Evolutionary conservation across 2,113 vertebrate species (phyloP).

Genomic region (Poeciliopsis retropinna): DNA sequence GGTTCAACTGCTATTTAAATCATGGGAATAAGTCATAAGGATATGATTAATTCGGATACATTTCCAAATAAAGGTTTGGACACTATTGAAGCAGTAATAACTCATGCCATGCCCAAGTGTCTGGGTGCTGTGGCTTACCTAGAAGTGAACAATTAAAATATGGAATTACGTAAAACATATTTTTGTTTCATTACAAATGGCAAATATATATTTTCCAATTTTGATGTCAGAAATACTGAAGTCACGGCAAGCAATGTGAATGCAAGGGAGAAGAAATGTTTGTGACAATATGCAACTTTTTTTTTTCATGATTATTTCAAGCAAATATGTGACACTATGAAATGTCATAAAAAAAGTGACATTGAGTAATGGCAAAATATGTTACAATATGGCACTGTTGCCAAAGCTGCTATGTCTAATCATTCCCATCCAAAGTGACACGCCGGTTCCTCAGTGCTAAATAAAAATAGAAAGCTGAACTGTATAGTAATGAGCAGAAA

Average conservation of each 20-base stretch:
- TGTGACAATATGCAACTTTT: conserved; percentile 22
- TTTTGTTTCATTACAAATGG: background rate
- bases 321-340: conserved; percentile 57
- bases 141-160: background rate
- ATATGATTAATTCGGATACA: background rate
- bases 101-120: background rate
- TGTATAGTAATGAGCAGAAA: conserved; percentile 69
- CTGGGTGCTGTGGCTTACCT: background rate
- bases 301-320: conserved; percentile 39
- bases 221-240: background rate
- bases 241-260: conserved; percentile 4
- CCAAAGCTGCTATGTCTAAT: conserved; percentile 58
- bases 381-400: conserved; percentile 51
- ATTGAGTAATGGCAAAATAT: conserved; percentile 70
- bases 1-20: background rate
- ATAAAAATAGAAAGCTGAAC: conserved; percentile 68
- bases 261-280: conserved; percentile 11
- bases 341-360: conserved; percentile 65
- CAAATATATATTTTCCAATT: background rate
- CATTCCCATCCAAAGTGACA: conserved; percentile 56
- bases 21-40: background rate
- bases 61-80: background rate
- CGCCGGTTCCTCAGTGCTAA: conserved; percentile 46
- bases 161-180: background rate
- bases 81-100: background rate